Evolutionary conservation across 2,113 vertebrate genomes (phyloP).

Genomic region (Epinephelus cyanopodus): DNA sequence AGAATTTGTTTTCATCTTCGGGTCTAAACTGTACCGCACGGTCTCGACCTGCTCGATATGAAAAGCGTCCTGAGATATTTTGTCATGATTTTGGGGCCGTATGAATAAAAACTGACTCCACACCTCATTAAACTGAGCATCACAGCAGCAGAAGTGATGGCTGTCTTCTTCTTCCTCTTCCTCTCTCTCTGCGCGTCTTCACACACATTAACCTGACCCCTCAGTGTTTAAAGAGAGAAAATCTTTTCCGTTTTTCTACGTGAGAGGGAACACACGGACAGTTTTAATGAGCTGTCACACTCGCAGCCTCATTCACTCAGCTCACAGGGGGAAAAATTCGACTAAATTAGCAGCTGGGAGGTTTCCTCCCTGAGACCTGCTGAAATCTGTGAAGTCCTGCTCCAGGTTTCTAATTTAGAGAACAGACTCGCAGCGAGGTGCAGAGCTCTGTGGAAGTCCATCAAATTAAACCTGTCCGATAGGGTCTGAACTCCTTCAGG

Average conservation of each 20-base stretch:
- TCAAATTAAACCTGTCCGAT: no score
- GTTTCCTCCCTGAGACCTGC: background rate
- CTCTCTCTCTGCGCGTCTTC: background rate
- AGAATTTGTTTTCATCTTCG: no score
- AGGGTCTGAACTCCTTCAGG: no score
- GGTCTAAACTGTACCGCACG: no score
- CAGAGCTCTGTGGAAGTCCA: background rate
- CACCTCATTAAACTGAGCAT: slow-evolving; percentile 15
- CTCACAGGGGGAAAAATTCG: background rate
- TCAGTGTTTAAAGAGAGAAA: background rate
- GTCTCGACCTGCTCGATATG: no score
- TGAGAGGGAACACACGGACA: slow-evolving; percentile 1
- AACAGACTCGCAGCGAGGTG: background rate
- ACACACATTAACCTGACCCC: background rate
- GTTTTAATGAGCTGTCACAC: slow-evolving; percentile 48
- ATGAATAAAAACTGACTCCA: background rate
- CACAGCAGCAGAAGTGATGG: background rate
- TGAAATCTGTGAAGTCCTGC: background rate
- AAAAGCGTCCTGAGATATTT: no score
- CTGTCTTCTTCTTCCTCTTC: background rate
- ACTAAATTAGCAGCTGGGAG: background rate
- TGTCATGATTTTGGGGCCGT: no score
- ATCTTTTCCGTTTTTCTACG: background rate
- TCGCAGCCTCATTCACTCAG: slow-evolving; percentile 12
- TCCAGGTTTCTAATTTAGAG: background rate